These are phyloP conservation scores for Teinopalpus imperialis DNA, from an alignment of 2,888 invertebrate genomes.

Conservation along the genomic window DNA sequence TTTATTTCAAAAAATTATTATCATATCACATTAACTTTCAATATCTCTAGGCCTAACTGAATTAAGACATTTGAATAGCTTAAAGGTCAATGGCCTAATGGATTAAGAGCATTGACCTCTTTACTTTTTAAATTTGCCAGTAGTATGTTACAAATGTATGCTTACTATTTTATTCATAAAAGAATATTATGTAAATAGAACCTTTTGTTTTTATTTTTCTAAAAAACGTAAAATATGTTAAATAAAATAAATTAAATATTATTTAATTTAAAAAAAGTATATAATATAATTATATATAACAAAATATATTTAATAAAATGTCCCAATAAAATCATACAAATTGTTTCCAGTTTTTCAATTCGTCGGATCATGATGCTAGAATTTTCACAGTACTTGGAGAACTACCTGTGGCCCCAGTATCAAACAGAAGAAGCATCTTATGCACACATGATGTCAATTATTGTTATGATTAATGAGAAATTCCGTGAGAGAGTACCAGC, in stretches of 20 bases:
- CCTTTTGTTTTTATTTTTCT: slow-evolving; percentile 14
- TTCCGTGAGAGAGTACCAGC: slow-evolving; percentile 97
- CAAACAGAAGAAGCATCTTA: slow-evolving; percentile 86
- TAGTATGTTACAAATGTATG: slow-evolving; percentile 12
- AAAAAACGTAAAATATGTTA: no score
- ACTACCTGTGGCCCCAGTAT: slow-evolving; percentile 98
- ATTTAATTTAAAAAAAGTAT: neutral
- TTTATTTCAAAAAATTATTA: slow-evolving; percentile 19
- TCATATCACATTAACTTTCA: slow-evolving; percentile 37
- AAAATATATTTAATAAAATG: no score
- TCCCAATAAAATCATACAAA: neutral
- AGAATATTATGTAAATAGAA: slow-evolving; percentile 9
- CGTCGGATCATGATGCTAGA: slow-evolving; percentile 97
- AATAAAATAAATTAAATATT: neutral
- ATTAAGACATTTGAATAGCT: slow-evolving; percentile 59
- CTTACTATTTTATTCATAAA: neutral
- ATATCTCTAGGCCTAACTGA: slow-evolving; percentile 63
- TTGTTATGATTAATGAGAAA: slow-evolving; percentile 99
- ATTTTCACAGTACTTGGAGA: slow-evolving; percentile 98
- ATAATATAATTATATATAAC: neutral
- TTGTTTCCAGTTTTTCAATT: slow-evolving; percentile 84
- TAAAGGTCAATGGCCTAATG: slow-evolving; percentile 64
- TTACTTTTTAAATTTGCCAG: slow-evolving; percentile 56
- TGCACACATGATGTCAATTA: slow-evolving; percentile 97
- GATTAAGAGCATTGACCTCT: slow-evolving; percentile 68